phyloP scores from a whole-genome alignment of 2,113 vertebrate species.

The Vulpes lagopus region DNA sequence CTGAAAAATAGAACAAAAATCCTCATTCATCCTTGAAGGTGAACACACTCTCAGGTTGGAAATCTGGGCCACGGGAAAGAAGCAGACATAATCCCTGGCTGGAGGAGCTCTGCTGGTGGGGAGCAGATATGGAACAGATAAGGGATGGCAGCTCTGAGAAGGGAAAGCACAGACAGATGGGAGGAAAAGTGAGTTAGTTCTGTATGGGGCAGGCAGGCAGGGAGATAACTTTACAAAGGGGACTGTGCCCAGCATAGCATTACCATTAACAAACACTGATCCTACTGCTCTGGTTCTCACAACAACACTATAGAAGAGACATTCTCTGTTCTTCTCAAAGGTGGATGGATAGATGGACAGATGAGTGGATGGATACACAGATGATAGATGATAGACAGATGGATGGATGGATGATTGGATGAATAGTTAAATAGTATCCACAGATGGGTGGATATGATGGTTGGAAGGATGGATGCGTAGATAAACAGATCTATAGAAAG shows the following conservation, averaged over 20 bases:
- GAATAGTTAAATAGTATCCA: not conserved
- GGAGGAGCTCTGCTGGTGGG: not conserved
- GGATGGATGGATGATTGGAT: not conserved
- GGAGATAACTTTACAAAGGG: not conserved
- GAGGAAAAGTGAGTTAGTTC: not conserved
- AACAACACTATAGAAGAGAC: not conserved
- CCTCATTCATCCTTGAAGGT: not conserved
- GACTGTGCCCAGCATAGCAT: not conserved
- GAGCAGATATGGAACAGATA: not conserved
- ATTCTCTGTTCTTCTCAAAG: not conserved
- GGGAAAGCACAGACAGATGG: not conserved
- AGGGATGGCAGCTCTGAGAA: not conserved
- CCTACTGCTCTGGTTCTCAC: not conserved
- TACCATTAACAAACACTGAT: not conserved
- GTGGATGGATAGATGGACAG: not conserved
- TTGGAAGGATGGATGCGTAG: not conserved
- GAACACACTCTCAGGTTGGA: not conserved
- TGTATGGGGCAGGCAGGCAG: not conserved
- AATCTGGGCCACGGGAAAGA: not conserved
- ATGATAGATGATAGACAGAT: no score
- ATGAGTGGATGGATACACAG: no score
- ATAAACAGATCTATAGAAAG: not conserved
- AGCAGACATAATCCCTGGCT: not conserved
- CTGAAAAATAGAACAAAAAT: slow-evolving; percentile 76
- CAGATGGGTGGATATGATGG: not conserved